phyloP scores from a whole-genome alignment of 2,888 invertebrate species.

The Spilosoma lubricipeda region DNA sequence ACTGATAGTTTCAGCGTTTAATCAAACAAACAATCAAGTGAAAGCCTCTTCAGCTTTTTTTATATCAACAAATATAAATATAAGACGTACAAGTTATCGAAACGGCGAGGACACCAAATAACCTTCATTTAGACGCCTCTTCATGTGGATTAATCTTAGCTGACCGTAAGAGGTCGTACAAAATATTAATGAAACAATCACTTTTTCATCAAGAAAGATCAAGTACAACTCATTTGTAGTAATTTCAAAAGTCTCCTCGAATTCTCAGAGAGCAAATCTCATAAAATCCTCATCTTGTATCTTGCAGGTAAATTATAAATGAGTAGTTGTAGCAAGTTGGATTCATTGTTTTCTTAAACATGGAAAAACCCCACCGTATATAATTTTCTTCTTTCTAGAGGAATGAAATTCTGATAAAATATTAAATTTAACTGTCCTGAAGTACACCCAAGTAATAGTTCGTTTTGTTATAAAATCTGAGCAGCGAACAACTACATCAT shows the following conservation, averaged over 20 bases:
- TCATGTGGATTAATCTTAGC: neutral
- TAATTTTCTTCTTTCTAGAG: neutral
- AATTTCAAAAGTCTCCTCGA: neutral
- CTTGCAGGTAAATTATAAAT: neutral
- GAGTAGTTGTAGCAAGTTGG: neutral
- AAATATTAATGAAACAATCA: neutral
- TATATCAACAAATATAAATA: no score
- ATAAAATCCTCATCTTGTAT: neutral
- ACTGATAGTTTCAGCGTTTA: no score
- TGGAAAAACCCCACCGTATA: neutral
- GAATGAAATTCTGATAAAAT: neutral
- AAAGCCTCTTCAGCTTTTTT: no score
- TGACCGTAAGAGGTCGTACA: neutral
- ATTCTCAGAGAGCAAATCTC: neutral
- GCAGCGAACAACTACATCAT: neutral
- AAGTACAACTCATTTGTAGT: neutral
- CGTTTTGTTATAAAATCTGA: neutral
- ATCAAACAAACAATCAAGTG: no score
- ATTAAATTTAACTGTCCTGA: neutral
- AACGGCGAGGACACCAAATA: neutral
- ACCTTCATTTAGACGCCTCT: neutral
- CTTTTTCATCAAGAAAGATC: neutral
- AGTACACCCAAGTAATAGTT: neutral
- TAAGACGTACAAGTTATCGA: neutral
- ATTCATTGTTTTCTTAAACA: neutral